These are phyloP conservation scores for Gastrophryne carolinensis DNA, from an alignment of 2,797 vertebrate genomes.

Conservation along the genomic window DNA sequence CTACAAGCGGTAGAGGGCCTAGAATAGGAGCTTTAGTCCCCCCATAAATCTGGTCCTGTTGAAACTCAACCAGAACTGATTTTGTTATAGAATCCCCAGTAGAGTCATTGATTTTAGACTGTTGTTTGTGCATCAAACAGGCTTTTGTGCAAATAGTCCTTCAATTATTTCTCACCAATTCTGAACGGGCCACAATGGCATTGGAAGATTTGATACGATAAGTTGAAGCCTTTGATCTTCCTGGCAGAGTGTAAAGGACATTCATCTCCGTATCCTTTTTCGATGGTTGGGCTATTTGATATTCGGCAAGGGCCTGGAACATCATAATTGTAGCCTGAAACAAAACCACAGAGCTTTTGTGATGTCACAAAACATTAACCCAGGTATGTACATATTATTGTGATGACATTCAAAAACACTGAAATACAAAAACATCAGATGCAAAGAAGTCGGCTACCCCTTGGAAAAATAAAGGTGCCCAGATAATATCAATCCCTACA, in stretches of 20 bases:
- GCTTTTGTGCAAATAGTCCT: neutral
- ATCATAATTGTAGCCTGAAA: constrained; percentile 79
- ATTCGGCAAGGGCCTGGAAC: constrained; percentile 80
- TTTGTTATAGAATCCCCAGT: too few relatives aligned
- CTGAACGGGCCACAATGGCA: constrained; percentile 63
- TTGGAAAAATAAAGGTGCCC: too few relatives aligned
- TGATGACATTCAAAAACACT: too few relatives aligned
- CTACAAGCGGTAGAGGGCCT: neutral
- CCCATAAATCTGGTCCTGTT: neutral
- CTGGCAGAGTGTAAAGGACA: constrained; percentile 71
- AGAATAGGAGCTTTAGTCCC: neutral
- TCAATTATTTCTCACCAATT: constrained; percentile 63
- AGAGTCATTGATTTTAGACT: too few relatives aligned
- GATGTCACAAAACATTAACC: too few relatives aligned
- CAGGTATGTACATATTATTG: too few relatives aligned
- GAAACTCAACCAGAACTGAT: too few relatives aligned
- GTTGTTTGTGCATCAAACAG: neutral
- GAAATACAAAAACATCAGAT: too few relatives aligned
- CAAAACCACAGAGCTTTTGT: neutral
- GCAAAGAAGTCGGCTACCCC: too few relatives aligned
- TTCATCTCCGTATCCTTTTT: constrained; percentile 66
- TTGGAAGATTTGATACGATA: constrained; percentile 61
- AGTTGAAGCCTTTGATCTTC: constrained; percentile 31
- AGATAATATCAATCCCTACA: too few relatives aligned
- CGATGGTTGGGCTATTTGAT: constrained; percentile 57